Evolutionary conservation across 2,888 invertebrate species (phyloP).

Genomic region (Xylota sylvarum): DNA sequence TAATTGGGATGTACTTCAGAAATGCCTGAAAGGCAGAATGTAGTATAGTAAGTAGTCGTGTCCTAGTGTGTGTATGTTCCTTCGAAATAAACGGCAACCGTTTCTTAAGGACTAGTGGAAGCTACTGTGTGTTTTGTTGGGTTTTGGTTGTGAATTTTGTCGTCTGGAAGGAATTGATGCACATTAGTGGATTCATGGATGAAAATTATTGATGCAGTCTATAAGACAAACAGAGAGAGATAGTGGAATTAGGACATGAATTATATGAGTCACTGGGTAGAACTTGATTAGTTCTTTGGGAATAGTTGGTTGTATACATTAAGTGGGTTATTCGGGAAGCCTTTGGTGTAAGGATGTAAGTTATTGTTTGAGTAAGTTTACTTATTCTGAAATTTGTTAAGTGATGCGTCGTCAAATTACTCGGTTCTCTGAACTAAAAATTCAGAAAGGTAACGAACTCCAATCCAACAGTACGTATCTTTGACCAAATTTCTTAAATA

Average conservation of each 20-base stretch:
- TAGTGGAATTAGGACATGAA: constrained; percentile 23
- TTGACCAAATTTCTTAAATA: too few relatives aligned
- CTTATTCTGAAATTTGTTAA: too few relatives aligned
- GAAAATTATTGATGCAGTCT: constrained; percentile 23
- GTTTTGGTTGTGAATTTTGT: constrained; percentile 31
- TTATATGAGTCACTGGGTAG: constrained; percentile 14
- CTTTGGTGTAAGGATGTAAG: not conserved
- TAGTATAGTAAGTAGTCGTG: too few relatives aligned
- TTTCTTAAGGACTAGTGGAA: constrained; percentile 49
- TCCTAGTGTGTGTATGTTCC: constrained; percentile 12
- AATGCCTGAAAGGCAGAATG: constrained; percentile 26
- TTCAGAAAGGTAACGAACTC: too few relatives aligned
- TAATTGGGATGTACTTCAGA: constrained; percentile 26
- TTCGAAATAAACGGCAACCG: constrained; percentile 17
- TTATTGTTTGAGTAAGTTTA: not conserved
- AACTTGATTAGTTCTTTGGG: constrained; percentile 4
- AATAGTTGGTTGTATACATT: constrained; percentile 5
- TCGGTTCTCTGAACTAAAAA: too few relatives aligned
- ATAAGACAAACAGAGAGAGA: not conserved
- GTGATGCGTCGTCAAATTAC: too few relatives aligned
- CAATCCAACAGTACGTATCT: too few relatives aligned
- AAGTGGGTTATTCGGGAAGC: constrained; percentile 2
- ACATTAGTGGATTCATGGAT: constrained; percentile 49
- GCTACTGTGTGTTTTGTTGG: too few relatives aligned
- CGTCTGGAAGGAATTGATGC: constrained; percentile 54